Evolutionary conservation across 1,140 invertebrate species (phyloP).

Genomic region (Heliothis virescens): DNA sequence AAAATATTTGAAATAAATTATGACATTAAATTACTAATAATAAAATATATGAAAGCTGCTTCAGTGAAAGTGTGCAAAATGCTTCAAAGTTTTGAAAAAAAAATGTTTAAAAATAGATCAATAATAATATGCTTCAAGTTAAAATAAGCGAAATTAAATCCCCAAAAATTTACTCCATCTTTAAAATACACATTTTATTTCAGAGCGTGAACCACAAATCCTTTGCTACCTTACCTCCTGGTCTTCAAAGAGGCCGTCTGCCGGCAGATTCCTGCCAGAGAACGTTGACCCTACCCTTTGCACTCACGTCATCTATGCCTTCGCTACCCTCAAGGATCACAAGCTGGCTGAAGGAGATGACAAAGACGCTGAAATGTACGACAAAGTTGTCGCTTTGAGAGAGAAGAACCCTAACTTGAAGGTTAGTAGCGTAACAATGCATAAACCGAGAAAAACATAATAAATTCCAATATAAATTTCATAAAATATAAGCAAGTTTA

Average conservation of each 20-base stretch:
- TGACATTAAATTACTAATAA: too few relatives aligned
- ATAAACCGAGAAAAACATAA: not conserved
- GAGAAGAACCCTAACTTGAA: conserved; percentile 96
- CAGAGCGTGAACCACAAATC: conserved; percentile 93
- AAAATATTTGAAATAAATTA: too few relatives aligned
- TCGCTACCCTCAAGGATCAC: conserved; percentile 95
- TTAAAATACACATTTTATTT: conserved; percentile 52
- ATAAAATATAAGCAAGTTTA: too few relatives aligned
- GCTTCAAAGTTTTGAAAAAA: too few relatives aligned
- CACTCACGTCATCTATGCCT: conserved; percentile 97
- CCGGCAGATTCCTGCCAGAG: conserved; percentile 94
- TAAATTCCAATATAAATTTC: too few relatives aligned
- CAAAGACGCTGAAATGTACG: conserved; percentile 94
- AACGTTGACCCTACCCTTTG: conserved; percentile 95
- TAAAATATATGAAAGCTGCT: too few relatives aligned
- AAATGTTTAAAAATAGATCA: too few relatives aligned
- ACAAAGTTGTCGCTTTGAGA: conserved; percentile 93
- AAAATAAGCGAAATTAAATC: too few relatives aligned
- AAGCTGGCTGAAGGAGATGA: conserved; percentile 92
- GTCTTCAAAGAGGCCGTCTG: conserved; percentile 95
- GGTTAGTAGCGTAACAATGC: conserved; percentile 79
- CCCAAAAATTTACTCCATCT: not conserved
- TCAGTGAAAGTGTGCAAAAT: too few relatives aligned
- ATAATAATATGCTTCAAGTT: too few relatives aligned
- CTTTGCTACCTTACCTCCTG: conserved; percentile 98